Evolutionary conservation across 2,888 invertebrate genomes (phyloP).

Genomic region (Acanthacorydalis orientalis): DNA sequence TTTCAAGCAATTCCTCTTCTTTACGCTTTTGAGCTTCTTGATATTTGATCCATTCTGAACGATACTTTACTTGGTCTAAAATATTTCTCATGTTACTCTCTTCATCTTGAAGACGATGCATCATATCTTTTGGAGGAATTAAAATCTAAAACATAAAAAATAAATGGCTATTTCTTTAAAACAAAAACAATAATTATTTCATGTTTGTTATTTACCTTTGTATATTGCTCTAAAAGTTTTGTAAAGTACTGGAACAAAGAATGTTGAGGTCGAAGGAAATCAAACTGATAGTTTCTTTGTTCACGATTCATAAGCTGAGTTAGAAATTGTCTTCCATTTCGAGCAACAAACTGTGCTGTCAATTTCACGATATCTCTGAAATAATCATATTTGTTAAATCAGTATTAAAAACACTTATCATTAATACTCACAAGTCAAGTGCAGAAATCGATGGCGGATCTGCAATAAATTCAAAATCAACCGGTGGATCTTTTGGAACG

Average conservation of each 20-base stretch:
- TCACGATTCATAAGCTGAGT: conserved; percentile 98
- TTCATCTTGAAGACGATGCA: conserved; percentile 63
- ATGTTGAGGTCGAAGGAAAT: conserved; percentile 96
- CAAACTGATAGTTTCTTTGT: conserved; percentile 95
- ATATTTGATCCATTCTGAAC: conserved; percentile 93
- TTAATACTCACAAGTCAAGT: conserved; percentile 60
- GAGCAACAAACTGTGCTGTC: conserved; percentile 96
- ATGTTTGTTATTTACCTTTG: conserved; percentile 44
- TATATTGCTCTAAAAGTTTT: conserved; percentile 93
- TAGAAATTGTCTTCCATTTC: conserved; percentile 94
- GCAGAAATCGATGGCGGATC: conserved; percentile 98
- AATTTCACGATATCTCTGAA: conserved; percentile 87
- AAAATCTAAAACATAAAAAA: conserved; percentile 37
- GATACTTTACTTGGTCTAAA: conserved; percentile 79
- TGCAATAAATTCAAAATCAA: conserved; percentile 85
- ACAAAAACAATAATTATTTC: background rate
- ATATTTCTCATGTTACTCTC: conserved; percentile 46
- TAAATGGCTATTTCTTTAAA: background rate
- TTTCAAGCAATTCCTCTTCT: conserved; percentile 89
- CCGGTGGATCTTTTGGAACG: conserved; percentile 80
- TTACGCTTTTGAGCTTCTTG: conserved; percentile 83
- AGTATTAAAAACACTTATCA: conserved; percentile 3
- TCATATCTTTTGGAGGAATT: conserved; percentile 85
- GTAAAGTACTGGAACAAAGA: conserved; percentile 98
- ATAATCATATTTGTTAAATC: conserved; percentile 8